phyloP scores from a whole-genome alignment of 2,888 invertebrate genomes.

The Habroteleia sp. region DNA sequence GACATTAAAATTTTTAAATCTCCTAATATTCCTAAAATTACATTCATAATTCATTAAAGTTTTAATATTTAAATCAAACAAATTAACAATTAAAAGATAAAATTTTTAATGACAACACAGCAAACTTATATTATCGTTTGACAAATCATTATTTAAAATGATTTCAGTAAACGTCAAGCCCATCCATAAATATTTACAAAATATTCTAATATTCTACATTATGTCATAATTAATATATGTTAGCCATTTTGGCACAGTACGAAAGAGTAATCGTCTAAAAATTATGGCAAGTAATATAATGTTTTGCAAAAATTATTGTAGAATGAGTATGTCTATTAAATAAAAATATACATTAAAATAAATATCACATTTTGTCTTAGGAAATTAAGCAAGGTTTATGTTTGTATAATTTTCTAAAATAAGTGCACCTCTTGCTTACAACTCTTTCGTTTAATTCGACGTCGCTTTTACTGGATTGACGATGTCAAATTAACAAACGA shows the following conservation, averaged over 20 bases:
- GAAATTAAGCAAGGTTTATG: conserved; percentile 6
- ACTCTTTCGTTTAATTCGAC: conserved; percentile 29
- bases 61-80: background rate
- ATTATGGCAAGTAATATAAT: conserved; percentile 25
- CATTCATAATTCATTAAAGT: too few species aligned
- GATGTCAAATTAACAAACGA: background rate
- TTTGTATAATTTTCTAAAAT: background rate
- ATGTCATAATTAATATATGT: conserved; percentile 21
- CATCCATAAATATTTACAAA: conserved; percentile 29
- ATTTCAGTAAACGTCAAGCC: background rate
- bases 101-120: too few species aligned
- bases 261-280: conserved; percentile 18
- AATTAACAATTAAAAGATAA: background rate
- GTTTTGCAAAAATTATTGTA: conserved; percentile 1
- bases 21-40: background rate
- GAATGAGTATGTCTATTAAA: conserved; percentile 15
- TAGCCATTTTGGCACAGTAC: conserved; percentile 39
- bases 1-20: too few species aligned
- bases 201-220: conserved; percentile 26
- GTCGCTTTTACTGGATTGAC: conserved; percentile 2
- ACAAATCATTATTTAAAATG: conserved; percentile 1
- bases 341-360: conserved; percentile 15
- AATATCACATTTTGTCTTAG: conserved; percentile 45
- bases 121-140: conserved; percentile 2
- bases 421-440: conserved; percentile 22